Conservation (phyloP, 2,888 invertebrate species). For the Eupithecia subfuscata region DNA sequence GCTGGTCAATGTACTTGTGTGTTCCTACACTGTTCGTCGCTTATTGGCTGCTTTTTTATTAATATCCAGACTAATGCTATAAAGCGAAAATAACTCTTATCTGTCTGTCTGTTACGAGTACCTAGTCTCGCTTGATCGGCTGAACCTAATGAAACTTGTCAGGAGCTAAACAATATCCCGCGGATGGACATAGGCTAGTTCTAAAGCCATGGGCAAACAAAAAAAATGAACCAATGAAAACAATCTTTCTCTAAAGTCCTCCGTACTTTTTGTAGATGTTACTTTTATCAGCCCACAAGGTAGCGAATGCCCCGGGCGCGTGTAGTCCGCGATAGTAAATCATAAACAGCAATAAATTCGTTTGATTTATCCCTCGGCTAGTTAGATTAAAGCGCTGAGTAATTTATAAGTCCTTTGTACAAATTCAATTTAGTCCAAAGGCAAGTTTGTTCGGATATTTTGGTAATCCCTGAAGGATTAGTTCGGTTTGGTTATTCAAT, state of each 20-base stretch:
- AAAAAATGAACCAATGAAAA: neutral
- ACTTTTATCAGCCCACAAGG: neutral
- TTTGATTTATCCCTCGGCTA: conserved; percentile 29
- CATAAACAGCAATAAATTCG: conserved; percentile 25
- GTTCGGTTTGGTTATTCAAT: conserved; percentile 34
- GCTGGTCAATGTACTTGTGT: no score
- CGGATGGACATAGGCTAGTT: no score
- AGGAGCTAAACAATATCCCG: no score
- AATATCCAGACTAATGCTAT: no score
- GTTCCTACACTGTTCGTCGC: neutral
- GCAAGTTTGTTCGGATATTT: conserved; percentile 32
- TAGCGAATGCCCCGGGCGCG: neutral
- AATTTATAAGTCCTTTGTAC: conserved; percentile 31
- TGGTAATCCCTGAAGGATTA: conserved; percentile 28
- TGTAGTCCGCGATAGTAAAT: conserved; percentile 26
- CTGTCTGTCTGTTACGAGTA: no score
- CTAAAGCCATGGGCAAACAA: no score
- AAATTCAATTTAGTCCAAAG: conserved; percentile 35
- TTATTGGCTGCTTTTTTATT: neutral
- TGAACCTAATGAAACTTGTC: no score
- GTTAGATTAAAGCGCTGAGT: conserved; percentile 27
- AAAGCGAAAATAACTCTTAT: no score
- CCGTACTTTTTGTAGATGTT: neutral
- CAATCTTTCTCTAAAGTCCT: neutral
- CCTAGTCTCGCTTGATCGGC: no score